Conservation (phyloP, 1,140 invertebrate genomes). For the Listronotus bonariensis region DNA sequence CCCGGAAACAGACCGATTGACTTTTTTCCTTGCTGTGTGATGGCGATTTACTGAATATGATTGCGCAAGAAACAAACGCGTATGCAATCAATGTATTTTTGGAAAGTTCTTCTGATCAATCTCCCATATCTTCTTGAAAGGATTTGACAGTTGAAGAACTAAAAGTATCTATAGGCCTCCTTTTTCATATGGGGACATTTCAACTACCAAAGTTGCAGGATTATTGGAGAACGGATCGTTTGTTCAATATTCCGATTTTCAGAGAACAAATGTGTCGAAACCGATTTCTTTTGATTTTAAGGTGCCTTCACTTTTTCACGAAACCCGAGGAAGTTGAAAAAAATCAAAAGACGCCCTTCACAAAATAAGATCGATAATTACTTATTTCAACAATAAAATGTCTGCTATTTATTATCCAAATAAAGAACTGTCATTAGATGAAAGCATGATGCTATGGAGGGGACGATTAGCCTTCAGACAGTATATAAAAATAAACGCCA, state of each 20-base stretch:
- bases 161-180: conserved; percentile 36
- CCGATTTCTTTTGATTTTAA: conserved; percentile 43
- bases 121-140: conserved; percentile 39
- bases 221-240: conserved; percentile 41
- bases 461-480: conserved; percentile 28
- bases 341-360: conserved; percentile 18
- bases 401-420: conserved; percentile 42
- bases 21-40: too few relatives aligned
- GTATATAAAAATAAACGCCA: conserved; percentile 33
- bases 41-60: conserved; percentile 27
- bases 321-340: conserved; percentile 13
- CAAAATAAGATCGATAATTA: conserved; percentile 29
- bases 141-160: conserved; percentile 37
- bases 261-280: conserved; percentile 38
- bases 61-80: conserved; percentile 36
- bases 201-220: conserved; percentile 37
- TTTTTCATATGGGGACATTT: conserved; percentile 38
- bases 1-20: too few relatives aligned
- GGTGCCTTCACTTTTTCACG: conserved; percentile 40
- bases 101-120: conserved; percentile 6
- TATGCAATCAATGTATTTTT: conserved; percentile 40
- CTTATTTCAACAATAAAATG: conserved; percentile 36
- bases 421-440: conserved; percentile 41
- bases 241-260: conserved; percentile 39
- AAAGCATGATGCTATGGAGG: conserved; percentile 42